Conservation (phyloP, 1,140 invertebrate species). For the Mercenaria mercenaria region DNA sequence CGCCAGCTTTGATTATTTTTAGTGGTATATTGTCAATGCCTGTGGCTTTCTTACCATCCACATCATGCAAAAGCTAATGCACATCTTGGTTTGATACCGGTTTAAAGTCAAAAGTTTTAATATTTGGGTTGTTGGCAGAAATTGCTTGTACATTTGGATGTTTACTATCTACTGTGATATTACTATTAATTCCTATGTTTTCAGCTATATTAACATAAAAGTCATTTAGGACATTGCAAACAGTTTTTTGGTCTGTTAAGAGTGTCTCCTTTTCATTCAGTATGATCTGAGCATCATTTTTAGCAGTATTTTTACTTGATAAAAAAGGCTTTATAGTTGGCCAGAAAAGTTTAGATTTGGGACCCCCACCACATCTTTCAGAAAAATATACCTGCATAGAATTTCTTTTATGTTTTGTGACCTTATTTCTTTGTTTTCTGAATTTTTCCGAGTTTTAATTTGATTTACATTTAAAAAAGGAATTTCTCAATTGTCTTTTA, state of each 20-base stretch:
- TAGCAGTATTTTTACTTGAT: neutral
- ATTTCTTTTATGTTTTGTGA: neutral
- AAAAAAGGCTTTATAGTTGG: slow-evolving; percentile 34
- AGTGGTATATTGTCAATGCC: neutral
- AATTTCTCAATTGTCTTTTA: neutral
- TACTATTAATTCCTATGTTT: neutral
- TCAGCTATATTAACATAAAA: slow-evolving; percentile 6
- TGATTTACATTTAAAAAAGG: neutral
- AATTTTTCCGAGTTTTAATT: neutral
- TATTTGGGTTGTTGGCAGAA: no score
- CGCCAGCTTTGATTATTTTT: neutral
- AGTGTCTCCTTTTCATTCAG: neutral
- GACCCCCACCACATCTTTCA: slow-evolving; percentile 32
- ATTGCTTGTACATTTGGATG: neutral
- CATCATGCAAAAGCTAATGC: neutral
- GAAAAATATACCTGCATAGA: neutral
- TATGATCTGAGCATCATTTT: neutral
- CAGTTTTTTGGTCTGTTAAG: neutral
- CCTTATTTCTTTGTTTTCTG: neutral
- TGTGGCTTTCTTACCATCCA: neutral
- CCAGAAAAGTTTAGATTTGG: slow-evolving; percentile 45
- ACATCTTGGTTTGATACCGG: neutral
- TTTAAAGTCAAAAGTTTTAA: neutral
- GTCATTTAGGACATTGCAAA: neutral
- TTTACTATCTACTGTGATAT: neutral